phyloP scores from a whole-genome alignment of 2,113 vertebrate genomes.

The Alces alces region DNA sequence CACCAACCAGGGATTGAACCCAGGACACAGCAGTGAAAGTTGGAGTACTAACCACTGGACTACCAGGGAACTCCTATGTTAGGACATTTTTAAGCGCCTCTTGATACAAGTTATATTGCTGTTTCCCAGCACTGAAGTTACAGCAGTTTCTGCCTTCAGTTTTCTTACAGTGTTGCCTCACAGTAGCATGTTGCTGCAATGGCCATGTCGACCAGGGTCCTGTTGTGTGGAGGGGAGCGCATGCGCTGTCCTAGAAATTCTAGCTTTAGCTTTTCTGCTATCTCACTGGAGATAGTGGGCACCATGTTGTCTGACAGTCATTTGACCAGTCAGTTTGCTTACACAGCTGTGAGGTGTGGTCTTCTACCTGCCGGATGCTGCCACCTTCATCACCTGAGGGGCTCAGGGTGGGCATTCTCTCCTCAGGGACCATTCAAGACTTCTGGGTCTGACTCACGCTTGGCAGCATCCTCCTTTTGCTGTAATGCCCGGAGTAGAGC shows the following conservation, averaged over 20 bases:
- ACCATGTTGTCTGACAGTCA: not conserved
- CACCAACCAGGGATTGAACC: not conserved
- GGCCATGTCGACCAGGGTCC: not conserved
- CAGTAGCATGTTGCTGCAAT: not conserved
- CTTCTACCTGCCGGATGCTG: not conserved
- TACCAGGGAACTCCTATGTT: not conserved
- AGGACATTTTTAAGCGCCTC: not conserved
- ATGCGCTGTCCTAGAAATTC: not conserved
- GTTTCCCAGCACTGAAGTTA: not conserved
- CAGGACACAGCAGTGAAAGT: not conserved
- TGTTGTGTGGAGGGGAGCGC: not conserved
- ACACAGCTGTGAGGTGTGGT: not conserved
- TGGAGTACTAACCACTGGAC: not conserved
- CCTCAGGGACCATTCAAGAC: not conserved
- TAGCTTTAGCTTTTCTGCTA: not conserved
- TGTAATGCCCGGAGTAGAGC: not conserved
- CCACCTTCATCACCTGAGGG: not conserved
- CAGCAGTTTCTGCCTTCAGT: not conserved
- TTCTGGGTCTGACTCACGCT: not conserved
- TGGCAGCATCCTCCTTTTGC: not conserved
- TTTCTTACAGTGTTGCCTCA: not conserved
- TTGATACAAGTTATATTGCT: not conserved
- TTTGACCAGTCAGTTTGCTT: not conserved
- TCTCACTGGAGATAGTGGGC: not conserved
- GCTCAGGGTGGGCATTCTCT: not conserved